These are phyloP conservation scores for Procapra przewalskii DNA, from an alignment of 2,113 vertebrate species.

Conservation along the genomic window DNA sequence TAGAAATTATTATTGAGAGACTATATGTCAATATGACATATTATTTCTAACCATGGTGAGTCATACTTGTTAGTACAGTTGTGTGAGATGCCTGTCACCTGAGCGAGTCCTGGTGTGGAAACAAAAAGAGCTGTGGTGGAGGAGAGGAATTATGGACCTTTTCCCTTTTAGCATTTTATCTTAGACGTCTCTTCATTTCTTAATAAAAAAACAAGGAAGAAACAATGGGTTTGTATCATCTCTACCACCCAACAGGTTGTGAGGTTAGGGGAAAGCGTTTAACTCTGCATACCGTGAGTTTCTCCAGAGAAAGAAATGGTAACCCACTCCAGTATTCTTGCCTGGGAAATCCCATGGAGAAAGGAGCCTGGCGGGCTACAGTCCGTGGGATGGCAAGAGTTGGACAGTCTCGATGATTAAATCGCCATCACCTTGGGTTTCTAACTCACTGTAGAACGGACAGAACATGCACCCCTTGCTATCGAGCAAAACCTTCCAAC, in stretches of 20 bases:
- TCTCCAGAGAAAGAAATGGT: not conserved
- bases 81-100: accelerated
- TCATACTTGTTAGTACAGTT: not conserved
- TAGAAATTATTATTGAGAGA: not conserved
- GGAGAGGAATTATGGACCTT: not conserved
- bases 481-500: not conserved
- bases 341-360: not conserved
- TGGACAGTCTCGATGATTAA: not conserved
- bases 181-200: not conserved
- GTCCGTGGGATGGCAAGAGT: not conserved
- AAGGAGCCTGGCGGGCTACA: not conserved
- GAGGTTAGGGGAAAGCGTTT: not conserved
- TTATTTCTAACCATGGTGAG: not conserved
- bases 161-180: not conserved
- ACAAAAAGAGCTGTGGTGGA: not conserved
- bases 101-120: too few species aligned
- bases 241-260: not conserved
- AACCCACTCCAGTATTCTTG: not conserved
- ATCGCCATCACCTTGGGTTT: not conserved
- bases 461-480: not conserved
- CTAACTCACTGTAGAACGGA: not conserved
- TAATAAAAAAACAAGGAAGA: not conserved
- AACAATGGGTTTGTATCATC: not conserved
- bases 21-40: not conserved
- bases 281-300: not conserved